Evolutionary conservation across 2,888 invertebrate genomes (phyloP), one percentile per base, ranked within the genome.

Genomic region (Melikaiella ostensackeni): DNA sequence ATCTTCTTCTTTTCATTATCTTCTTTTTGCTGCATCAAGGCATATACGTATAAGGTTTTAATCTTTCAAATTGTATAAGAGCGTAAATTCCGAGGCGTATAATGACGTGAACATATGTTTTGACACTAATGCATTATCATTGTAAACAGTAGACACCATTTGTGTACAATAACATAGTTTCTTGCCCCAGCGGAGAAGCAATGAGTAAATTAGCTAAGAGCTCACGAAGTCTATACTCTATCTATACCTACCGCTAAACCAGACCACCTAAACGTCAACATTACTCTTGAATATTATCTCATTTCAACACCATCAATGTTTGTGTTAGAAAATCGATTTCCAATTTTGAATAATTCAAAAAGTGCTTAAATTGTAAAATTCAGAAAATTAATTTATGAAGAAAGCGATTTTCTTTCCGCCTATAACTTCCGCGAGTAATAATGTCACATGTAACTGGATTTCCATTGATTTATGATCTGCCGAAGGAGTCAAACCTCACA

Each of bases 391-490:
- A 9, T 55, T n/a, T 50, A 8, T 0, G n/a, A 19, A 50, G n/a
- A 50, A n/a, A 50, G 16, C 2, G 50, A 5, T 46, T 50, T 9
- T 8, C n/a, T 19, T 21, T 55, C 21, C 21, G 2, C 9, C 50
- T 21, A 21, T 55, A 55, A 8, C 82, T 77, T 81, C 76, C 81
- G 50, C 73, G 76, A 75, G 84, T 87, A 86, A 87, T 87, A 88
- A 88, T 87, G 85, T 88, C 83, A 83, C 83, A 82, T 82, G 76
- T 83, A 86, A 85, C 84, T 82, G 84, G 85, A 86, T 86, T 83
- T 84, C 82, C 83, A 85, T 85, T 88, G 87, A 87, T 87, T 87
- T 87, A 87, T 88, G 85, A 84, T 86, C 81, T 81, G 84, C 83
- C 85, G 84, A 84, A 88, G 87, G 85, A 86, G 82, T 82, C 81